Percentiles rank a stretch among this genome's conserved stretches.
Conservation (phyloP, 1,140 invertebrate species). For the Acromyrmex echinatior region DNA sequence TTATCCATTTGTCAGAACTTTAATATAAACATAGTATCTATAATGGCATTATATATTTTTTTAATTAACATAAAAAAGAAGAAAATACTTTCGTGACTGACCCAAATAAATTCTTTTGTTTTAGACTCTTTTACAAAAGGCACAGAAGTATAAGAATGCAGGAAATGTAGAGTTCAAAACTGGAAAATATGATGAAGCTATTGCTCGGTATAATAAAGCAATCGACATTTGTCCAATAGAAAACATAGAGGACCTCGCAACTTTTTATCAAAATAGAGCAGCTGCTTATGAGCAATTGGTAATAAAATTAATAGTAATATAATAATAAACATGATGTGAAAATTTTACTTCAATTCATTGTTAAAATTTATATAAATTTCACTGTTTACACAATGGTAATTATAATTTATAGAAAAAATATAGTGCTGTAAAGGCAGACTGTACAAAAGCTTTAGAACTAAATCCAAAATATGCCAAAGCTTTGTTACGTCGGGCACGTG, state of each 20-base stretch:
- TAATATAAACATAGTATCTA: no score
- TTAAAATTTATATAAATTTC: neutral
- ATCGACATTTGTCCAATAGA: constrained; percentile 94
- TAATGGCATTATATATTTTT: no score
- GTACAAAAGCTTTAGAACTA: constrained; percentile 93
- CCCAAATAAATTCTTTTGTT: constrained; percentile 44
- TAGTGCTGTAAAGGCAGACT: constrained; percentile 94
- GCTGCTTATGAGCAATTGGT: constrained; percentile 97
- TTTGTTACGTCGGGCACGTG: constrained; percentile 93
- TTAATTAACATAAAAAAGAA: no score
- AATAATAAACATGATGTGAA: neutral
- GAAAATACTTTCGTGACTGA: neutral
- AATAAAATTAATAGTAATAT: constrained; percentile 71
- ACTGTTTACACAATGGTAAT: constrained; percentile 36
- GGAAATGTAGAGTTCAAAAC: constrained; percentile 96
- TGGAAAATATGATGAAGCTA: constrained; percentile 95
- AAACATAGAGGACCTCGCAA: constrained; percentile 92
- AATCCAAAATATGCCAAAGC: constrained; percentile 97
- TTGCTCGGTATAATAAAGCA: constrained; percentile 95
- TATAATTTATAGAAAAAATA: constrained; percentile 90
- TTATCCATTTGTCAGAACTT: no score
- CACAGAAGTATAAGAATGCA: constrained; percentile 92
- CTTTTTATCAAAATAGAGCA: constrained; percentile 98
- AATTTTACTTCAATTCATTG: constrained; percentile 4
- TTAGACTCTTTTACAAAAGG: constrained; percentile 90